Base-by-base conservation (phyloP, 2,113 vertebrate species). In the Pitta sordida region DNA sequence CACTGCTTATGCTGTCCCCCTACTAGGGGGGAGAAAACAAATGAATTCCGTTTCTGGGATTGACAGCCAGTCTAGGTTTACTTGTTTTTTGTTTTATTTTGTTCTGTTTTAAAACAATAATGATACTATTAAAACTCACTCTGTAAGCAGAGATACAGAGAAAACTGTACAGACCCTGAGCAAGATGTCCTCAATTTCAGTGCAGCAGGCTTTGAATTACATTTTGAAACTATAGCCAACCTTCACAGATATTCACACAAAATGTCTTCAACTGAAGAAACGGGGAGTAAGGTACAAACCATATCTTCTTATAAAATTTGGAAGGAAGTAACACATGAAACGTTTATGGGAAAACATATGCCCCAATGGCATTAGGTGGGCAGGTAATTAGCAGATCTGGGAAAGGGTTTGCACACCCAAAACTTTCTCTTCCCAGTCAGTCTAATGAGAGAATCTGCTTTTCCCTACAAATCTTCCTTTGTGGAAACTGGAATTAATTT, bases 141-240 rank as follows among this genome's bases (percentile, higher is more conserved):
- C 63, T 51, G 24, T 76, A 63, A 81, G 41, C 39, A 93, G 37
- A 75, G 29, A 58, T 44, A 77, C 3, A 71, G 65, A 91, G 59
- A 86, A 74, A 89, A 71, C 55, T 39, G 32, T 39, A 34, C 4
- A 78, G 46, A 55, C 32, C 11, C 41, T 65, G 17, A 86, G 48
- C 41, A 56, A 94, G 77, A 65, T 85, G 64, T 26, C 87, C 41
- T 97, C 68, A 80, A 51, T 95, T 95, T 95, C 73, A 56, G 26
- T 77, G 22, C 7, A 96, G 96, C 19, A 73, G 65, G 86, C 37
- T 83, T 58, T 60, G 37, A 93, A 64, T 32, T 85, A 71, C 26
- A 52, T 60, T 73, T 67, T 70, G 26, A 83, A 93, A 80, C 30
- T 8, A 3, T 46, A 95, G 60, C 8, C 18, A 27, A 8, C 43